Evolutionary conservation across 2,888 invertebrate species (phyloP), one percentile per base, ranked within the genome.

Genomic region (Sepiola atlantica): DNA sequence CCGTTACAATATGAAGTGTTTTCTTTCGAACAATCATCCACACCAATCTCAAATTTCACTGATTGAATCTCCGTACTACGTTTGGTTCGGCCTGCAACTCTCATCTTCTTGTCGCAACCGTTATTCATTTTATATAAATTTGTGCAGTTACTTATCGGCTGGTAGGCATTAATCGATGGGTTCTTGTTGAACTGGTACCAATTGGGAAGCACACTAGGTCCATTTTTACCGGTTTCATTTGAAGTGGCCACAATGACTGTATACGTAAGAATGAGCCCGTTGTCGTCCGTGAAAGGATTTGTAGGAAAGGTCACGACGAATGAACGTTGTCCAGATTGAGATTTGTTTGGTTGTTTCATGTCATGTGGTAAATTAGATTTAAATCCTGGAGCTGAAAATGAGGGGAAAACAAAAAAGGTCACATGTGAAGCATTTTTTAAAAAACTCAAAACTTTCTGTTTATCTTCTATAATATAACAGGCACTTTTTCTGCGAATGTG

Each of bases 131-230:
- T 93, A 55, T 95, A 95, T 20, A 93, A 94, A 32, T 95, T 95
- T 55, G 95, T 96, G 94, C 96, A 97, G 14, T 77, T 77, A 10
- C 55, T 61, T 24, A 95, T 92, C 20, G 95, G 95, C 96, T 96
- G 95, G 98, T 98, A 97, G 98, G 98, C 91, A 98, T 95, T 95
- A 18, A 96, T 94, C 54, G 94, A 94, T 0, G 95, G 94, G 77
- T 96, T 98, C 97, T 99, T 99, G 93, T 95, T 95, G 8, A 99
- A 99, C 97, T 99, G 99, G 95, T 98, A 98, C 99, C 99, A 99
- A 95, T 98, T 98, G 0, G 99, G 99, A 98, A 99, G 98, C 0
- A 94, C 93, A 96, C 98, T 98, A 94, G 98, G 97, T 18, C 98
- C 98, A 57, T 95, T 95, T 1, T 96, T 95, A 97, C 98, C 98